A percentile compares a stretch with the other conserved stretches of the same genome.
These are phyloP conservation scores for Myotis planiceps DNA, from an alignment of 2,797 vertebrate genomes.

Conservation along the genomic window DNA sequence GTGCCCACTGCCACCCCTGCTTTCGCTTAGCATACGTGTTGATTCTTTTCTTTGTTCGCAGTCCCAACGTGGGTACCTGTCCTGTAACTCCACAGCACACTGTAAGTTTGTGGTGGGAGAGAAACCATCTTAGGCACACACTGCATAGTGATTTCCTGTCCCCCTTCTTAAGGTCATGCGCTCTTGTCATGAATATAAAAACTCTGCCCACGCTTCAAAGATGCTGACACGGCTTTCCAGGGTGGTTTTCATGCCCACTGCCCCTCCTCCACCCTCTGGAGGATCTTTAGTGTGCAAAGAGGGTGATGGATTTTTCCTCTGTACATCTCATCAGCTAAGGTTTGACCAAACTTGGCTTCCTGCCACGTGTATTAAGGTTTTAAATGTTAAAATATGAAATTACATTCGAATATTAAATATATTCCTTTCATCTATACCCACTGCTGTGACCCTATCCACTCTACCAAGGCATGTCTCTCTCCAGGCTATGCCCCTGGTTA, in stretches of 20 bases:
- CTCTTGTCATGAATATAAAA: neutral
- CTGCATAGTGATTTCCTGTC: neutral
- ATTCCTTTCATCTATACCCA: neutral
- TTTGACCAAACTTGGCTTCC: conserved; percentile 28
- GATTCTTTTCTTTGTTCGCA: neutral
- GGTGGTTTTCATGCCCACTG: neutral
- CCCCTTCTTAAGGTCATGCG: neutral
- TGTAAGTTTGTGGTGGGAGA: neutral
- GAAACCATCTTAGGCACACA: neutral
- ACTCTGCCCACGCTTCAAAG: neutral
- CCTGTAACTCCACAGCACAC: neutral
- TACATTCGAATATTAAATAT: neutral
- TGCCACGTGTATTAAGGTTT: conserved; percentile 24
- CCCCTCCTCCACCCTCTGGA: neutral
- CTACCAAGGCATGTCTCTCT: neutral
- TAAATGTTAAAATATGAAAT: conserved; percentile 43
- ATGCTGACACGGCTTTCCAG: neutral
- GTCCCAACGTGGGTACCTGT: neutral
- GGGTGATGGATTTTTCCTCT: neutral
- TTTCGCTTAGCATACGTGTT: neutral
- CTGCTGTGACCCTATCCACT: neutral
- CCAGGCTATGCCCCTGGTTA: neutral
- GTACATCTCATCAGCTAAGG: neutral
- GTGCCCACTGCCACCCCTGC: fast-evolving
- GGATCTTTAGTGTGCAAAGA: neutral